Percentiles rank a stretch among this genome's conserved stretches.
Evolutionary conservation across 30 jellyfish, hydroid and myxozoan genomes (phyloP).

Genomic region (Cassiopea xamachana): DNA sequence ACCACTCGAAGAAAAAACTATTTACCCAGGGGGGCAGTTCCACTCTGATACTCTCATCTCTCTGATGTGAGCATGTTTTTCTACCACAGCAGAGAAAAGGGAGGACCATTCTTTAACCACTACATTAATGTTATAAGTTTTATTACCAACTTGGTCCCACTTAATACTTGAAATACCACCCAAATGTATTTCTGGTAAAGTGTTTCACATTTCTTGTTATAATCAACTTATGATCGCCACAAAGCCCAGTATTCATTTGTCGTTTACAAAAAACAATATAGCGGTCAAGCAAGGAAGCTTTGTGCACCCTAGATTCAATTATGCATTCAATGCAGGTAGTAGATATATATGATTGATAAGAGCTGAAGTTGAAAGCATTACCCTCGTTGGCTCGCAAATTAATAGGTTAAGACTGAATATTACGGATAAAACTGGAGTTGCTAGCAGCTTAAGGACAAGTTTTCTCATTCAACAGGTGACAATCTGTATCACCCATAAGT

Average conservation of each 20-base stretch:
- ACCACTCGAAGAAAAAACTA: neutral
- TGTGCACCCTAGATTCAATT: neutral
- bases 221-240: neutral
- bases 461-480: neutral
- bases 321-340: neutral
- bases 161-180: slow-evolving; percentile 36
- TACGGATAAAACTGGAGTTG: slow-evolving; percentile 21
- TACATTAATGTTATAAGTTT: slow-evolving; percentile 39
- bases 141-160: slow-evolving; percentile 37
- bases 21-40: slow-evolving; percentile 33
- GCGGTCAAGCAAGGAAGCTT: slow-evolving; percentile 10
- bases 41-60: slow-evolving; percentile 36
- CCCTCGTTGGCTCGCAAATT: neutral
- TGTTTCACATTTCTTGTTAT: slow-evolving; percentile 13
- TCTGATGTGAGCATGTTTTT: slow-evolving; percentile 8
- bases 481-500: slow-evolving; percentile 7
- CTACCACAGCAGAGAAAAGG: slow-evolving; percentile 13
- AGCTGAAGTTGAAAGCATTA: neutral
- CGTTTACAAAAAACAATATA: neutral
- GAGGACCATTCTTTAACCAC: slow-evolving; percentile 25
- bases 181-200: neutral
- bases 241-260: neutral
- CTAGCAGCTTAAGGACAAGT: slow-evolving; percentile 1
- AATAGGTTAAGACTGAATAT: neutral
- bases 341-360: slow-evolving; percentile 5